Percentiles rank a stretch among this genome's conserved stretches.
Conservation (phyloP, 2,888 invertebrate genomes). For the Trichopria drosophilae region DNA sequence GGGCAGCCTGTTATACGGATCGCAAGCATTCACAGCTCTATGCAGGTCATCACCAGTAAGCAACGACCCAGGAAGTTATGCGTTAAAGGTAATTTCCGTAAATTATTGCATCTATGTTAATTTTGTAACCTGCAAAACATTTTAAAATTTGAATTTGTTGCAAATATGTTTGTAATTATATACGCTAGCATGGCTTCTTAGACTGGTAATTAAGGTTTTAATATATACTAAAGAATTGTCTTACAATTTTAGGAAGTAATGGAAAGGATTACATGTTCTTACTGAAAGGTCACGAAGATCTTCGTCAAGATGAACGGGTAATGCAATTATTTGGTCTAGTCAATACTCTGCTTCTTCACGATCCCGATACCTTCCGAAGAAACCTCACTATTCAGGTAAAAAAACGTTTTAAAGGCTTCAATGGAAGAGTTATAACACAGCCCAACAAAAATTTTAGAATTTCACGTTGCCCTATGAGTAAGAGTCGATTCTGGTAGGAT, state of each 20-base stretch:
- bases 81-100: conserved; percentile 70
- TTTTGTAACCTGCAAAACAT: too few species aligned
- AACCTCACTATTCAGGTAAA: conserved; percentile 70
- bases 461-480: too few species aligned
- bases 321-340: conserved; percentile 98
- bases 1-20: conserved; percentile 87
- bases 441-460: too few species aligned
- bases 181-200: too few species aligned
- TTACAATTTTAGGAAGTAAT: conserved; percentile 75
- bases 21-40: conserved; percentile 83
- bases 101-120: too few species aligned
- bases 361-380: conserved; percentile 91
- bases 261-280: conserved; percentile 98
- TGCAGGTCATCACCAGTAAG: conserved; percentile 97
- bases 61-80: conserved; percentile 94
- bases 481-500: too few species aligned
- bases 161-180: conserved; percentile 3
- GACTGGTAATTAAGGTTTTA: too few species aligned
- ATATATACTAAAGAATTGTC: too few species aligned
- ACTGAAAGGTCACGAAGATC: conserved; percentile 97
- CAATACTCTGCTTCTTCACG: conserved; percentile 90
- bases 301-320: conserved; percentile 97
- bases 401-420: background rate
- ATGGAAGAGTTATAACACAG: too few species aligned
- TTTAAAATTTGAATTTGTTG: background rate